Evolutionary conservation across 2,888 invertebrate species (phyloP), one percentile per base, ranked within the genome.

Genomic region (Cephus rjabovi): DNA sequence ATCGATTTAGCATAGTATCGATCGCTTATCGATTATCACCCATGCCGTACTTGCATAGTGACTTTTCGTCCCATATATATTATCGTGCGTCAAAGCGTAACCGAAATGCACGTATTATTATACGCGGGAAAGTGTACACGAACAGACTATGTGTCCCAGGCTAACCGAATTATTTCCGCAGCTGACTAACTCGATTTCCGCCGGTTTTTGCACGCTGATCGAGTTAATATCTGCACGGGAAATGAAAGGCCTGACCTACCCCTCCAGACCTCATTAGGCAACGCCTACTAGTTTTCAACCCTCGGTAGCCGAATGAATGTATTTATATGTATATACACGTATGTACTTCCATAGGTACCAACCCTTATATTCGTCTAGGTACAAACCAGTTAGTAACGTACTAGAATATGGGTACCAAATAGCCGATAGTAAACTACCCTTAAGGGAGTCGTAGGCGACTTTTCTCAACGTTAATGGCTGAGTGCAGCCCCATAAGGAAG

Each of bases 211-310:
- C 82, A 76, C 37, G 76, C 80, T 85, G 84, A 86, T 87, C 80
- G 79, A 78, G 83, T 87, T 86, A 85, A 84, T 83, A 85, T 83
- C 81, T 83, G 81, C 77, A 77, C 82, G 79, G 79, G 81, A 82
- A 83, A 84, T 81, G 82, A 71, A 69, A 80, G 79, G 80, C 70
- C 79, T 83, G 84, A 87, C 84, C 84, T 81, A 23, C 79, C 75
- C 68, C 78, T 77, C 78, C 78, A 56, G 82, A 82, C 83, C 85
- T 85, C 81, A 82, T 87, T 87, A 86, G 82, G 81, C 81, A 77
- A 75, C 77, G 74, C 74, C 79, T 79, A 23, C 15, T 56, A 23
- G 56, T 56, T 23, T 56, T 9, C 23, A 56, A 56, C 56, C 56
- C 56, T 23, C 9, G 9, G 56, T 56, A 23, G 23, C 9, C n/a